Evolutionary conservation across 1,140 invertebrate genomes (phyloP).

Genomic region (Lasaia peninsularis): DNA sequence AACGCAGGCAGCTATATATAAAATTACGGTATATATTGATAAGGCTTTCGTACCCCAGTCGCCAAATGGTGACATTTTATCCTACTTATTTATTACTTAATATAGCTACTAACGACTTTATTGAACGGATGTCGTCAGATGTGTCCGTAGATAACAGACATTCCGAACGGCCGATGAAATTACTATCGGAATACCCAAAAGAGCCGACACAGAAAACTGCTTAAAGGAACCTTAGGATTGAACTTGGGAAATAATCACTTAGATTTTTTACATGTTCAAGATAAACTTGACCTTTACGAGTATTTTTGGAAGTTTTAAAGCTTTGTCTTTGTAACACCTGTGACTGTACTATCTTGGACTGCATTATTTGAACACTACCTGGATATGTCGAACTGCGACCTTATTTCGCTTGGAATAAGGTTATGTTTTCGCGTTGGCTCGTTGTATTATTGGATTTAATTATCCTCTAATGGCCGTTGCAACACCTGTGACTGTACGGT

Average conservation of each 20-base stretch:
- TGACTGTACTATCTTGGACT: not conserved
- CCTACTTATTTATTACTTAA: constrained; percentile 40
- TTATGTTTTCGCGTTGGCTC: too few species aligned
- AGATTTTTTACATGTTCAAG: constrained; percentile 4
- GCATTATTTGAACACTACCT: too few species aligned
- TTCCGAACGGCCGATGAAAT: constrained; percentile 34
- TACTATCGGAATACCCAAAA: constrained; percentile 31
- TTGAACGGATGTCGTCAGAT: constrained; percentile 41
- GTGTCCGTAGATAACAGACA: constrained; percentile 34
- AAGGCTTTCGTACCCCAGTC: not conserved
- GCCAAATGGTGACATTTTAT: not conserved
- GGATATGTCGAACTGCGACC: too few species aligned
- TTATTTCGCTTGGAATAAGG: too few species aligned
- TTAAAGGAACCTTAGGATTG: constrained; percentile 8
- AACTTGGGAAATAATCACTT: constrained; percentile 5
- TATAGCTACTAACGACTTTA: constrained; percentile 39
- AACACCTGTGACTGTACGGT: too few species aligned
- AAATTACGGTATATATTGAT: constrained; percentile 4
- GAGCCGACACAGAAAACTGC: constrained; percentile 18
- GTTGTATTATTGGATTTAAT: too few species aligned
- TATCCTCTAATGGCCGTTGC: too few species aligned
- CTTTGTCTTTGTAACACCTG: not conserved
- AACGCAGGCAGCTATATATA: not conserved
- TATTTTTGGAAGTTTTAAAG: not conserved
- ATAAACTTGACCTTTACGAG: constrained; percentile 3